Base-by-base conservation (phyloP, 2,797 vertebrate genomes). In the Enteromius argenteus region DNA sequence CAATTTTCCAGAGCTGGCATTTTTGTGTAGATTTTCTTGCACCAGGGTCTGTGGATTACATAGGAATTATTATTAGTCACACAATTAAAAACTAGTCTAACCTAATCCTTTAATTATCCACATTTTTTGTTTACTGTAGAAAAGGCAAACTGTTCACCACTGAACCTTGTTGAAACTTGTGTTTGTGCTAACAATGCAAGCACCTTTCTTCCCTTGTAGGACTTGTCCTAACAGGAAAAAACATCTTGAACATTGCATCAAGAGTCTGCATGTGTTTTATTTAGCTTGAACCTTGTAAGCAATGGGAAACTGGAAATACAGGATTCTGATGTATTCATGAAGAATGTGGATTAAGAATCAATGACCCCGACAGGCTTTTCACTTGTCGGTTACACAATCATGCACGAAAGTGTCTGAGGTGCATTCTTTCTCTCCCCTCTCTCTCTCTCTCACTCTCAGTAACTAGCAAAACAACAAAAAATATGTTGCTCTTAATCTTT, bases 1-100 rank as follows among this genome's bases (percentile, higher is more conserved):
- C 84, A 87, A 85, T 91, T 93, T 91, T 90, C 49, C 64, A 14
- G 79, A 39, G 58, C 27, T 17, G 74, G 21, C 86, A 87, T 87
- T 64, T 84, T 84, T 30, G n/a, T 56, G 32, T 42, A 35, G 64
- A 30, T 66, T 72, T 32, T 69, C 19, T 64, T 76, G 49, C 30
- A 62, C 30, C 32, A 23, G 42, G 30, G 78, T 23, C 86, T 89
- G 79, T 80, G 58, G 14, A 82, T 58, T 7, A 73, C 30, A 86
- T 10, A 82, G 39, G 5, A 2, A 82, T 30, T 62, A 66, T 19
- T 32, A 30, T 56, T 53, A 39, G 37, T 68, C 19, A 39, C 27
- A 35, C 32, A 1, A 53, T 75, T 10, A 27, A 67, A 53, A 53
- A 32, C 4, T 2, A 35, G 23, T 60, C 5, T 17, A 13, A 13